These are phyloP conservation scores for Heliconius ismenius DNA, from an alignment of 2,888 invertebrate genomes.

Conservation along the genomic window DNA sequence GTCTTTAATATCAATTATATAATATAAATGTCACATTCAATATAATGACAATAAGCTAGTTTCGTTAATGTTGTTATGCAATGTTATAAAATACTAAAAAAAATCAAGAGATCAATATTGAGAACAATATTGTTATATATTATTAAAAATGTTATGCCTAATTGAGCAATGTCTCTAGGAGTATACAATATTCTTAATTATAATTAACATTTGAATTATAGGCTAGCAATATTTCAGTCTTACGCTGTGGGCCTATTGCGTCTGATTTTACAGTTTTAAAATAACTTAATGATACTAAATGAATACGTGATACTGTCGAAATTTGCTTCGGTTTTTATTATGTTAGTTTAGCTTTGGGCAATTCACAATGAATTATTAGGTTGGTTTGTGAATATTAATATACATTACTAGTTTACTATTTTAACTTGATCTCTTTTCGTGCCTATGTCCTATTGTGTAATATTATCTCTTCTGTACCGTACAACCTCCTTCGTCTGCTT, in stretches of 20 bases:
- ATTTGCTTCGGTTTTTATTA: constrained; percentile 11
- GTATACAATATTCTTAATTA: neutral
- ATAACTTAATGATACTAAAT: constrained; percentile 1
- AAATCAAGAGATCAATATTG: neutral
- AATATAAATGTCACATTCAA: constrained; percentile 45
- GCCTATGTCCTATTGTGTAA: too few relatives aligned
- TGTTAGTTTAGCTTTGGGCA: neutral
- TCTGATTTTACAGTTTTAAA: constrained; percentile 12
- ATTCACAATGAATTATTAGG: too few relatives aligned
- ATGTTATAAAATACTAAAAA: constrained; percentile 35
- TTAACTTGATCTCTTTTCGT: too few relatives aligned
- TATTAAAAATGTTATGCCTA: constrained; percentile 3
- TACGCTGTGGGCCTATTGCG: constrained; percentile 27
- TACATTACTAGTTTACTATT: too few relatives aligned
- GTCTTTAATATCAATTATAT: neutral
- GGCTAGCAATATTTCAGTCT: constrained; percentile 24
- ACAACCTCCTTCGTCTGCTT: too few relatives aligned
- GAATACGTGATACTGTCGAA: neutral
- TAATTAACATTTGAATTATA: constrained; percentile 14
- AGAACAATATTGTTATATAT: neutral
- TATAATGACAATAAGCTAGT: constrained; percentile 58
- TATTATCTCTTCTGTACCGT: too few relatives aligned
- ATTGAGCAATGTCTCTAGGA: constrained; percentile 9
- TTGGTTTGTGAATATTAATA: too few relatives aligned
- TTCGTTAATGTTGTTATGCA: constrained; percentile 44